Base-by-base conservation (phyloP, 2,113 vertebrate genomes). In the Neodontobutis hainanensis region DNA sequence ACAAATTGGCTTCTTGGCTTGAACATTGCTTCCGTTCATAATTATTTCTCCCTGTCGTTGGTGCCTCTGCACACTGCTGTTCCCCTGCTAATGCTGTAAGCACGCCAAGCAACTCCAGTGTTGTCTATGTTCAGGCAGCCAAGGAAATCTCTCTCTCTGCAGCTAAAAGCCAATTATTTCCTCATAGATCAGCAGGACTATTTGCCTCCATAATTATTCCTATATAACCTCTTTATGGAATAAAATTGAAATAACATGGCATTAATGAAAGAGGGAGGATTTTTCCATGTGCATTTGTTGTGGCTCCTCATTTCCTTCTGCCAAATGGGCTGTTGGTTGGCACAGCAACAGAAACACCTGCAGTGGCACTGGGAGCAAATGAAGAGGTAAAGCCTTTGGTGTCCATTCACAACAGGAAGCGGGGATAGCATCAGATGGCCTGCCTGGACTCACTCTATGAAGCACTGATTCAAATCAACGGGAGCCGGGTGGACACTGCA, bases 1-100 rank as follows among this genome's bases (percentile, higher is more conserved):
- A 89, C 89, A 91, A 91, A 91, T 89, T 87, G 87, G 85, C 87
- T 89, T 89, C 87, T 87, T 90, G 88, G 89, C 88, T 85, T 75
- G 72, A 84, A 86, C 87, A 85, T 87, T 62, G 85, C 84, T 87
- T 88, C 82, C 72, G 76, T 90, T 91, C 85, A 87, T 86, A 91
- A 92, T 92, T 88, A 91, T 91, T 91, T 89, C 85, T 87, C 83
- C 80, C 81, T 87, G 82, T 91, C 88, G 88, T 87, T 81, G 80
- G 87, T 85, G 75, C 76, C 77, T 87, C 84, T 84, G 82, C 79
- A 89, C 80, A 82, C 85, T 84, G 77, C 84, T 74, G 81, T 82
- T 83, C 85, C 82, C 83, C 72, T 73, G 81, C 82, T 87, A 88
- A 85, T 85, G 75, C 83, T 91, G 85, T 81, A 82, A 77, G 73